phyloP scores from a whole-genome alignment of 2,888 invertebrate species.

The Parnassius glacialis region DNA sequence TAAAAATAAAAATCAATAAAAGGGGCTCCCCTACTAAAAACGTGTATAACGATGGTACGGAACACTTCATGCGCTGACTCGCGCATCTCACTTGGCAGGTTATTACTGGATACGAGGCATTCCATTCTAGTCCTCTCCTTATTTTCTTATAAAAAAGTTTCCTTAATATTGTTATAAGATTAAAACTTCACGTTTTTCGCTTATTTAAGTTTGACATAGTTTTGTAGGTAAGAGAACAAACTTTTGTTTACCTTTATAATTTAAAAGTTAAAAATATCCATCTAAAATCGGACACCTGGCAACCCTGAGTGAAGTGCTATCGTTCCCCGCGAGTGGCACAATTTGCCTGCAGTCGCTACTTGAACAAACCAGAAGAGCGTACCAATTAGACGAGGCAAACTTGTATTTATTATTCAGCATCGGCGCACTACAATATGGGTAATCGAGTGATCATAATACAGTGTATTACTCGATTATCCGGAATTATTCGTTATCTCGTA shows the following conservation, averaged over 20 bases:
- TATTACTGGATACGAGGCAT: too few relatives aligned
- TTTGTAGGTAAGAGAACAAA: slow-evolving; percentile 2
- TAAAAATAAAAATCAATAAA: too few relatives aligned
- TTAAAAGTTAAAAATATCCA: slow-evolving; percentile 11
- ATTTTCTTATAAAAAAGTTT: too few relatives aligned
- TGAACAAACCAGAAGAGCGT: slow-evolving; percentile 50
- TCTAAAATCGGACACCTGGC: slow-evolving; percentile 15
- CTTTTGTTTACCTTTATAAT: slow-evolving; percentile 12
- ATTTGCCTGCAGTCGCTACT: slow-evolving; percentile 63
- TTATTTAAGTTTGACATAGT: too few relatives aligned
- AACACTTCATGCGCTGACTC: too few relatives aligned
- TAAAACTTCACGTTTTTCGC: too few relatives aligned
- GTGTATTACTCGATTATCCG: slow-evolving; percentile 12
- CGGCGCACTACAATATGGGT: slow-evolving; percentile 18
- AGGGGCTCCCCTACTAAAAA: too few relatives aligned
- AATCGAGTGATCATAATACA: slow-evolving; percentile 1
- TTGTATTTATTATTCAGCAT: slow-evolving; percentile 60
- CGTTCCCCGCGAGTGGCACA: slow-evolving; percentile 53
- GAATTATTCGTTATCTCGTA: slow-evolving; percentile 15
- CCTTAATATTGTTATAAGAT: too few relatives aligned
- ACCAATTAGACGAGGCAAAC: slow-evolving; percentile 71
- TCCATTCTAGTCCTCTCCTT: too few relatives aligned
- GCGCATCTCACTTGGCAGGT: too few relatives aligned
- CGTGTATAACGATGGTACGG: too few relatives aligned
- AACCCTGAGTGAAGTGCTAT: slow-evolving; percentile 47